phyloP scores from a whole-genome alignment of 2,113 vertebrate genomes.

The Etheostoma cragini region DNA sequence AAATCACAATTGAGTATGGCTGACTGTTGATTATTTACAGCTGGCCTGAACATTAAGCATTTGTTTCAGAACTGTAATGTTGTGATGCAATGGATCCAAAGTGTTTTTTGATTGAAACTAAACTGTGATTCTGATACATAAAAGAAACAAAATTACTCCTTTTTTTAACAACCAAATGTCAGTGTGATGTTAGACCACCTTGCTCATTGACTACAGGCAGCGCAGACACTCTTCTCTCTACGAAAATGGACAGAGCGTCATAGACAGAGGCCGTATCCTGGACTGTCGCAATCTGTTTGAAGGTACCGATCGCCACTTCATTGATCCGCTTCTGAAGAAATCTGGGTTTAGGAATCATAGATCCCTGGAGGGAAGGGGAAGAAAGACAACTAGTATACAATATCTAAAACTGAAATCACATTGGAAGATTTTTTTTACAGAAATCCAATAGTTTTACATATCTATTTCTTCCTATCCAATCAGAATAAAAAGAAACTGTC shows the following conservation, averaged over 20 bases:
- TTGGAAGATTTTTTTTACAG: not conserved
- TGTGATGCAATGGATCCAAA: not conserved
- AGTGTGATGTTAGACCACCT: constrained; percentile 73
- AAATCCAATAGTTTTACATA: not conserved
- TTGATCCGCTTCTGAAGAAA: constrained; percentile 90
- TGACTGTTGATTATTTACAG: not conserved
- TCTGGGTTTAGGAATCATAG: constrained; percentile 89
- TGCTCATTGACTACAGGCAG: constrained; percentile 90
- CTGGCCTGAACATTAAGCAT: not conserved
- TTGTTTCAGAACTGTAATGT: no score
- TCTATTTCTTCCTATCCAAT: not conserved
- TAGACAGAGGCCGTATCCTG: constrained; percentile 87
- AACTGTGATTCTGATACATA: not conserved
- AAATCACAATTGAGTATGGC: not conserved
- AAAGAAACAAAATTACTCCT: not conserved
- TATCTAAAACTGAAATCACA: not conserved
- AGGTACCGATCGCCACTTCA: constrained; percentile 92
- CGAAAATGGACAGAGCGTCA: constrained; percentile 90
- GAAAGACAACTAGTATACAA: not conserved
- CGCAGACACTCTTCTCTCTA: constrained; percentile 93
- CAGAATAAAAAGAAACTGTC: not conserved
- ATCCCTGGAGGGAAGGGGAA: constrained; percentile 78
- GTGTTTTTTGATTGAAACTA: not conserved
- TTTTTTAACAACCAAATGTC: not conserved
- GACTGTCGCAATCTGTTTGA: constrained; percentile 89